phyloP scores from a whole-genome alignment of 2,113 vertebrate species.

The Misgurnus mizolepis region DNA sequence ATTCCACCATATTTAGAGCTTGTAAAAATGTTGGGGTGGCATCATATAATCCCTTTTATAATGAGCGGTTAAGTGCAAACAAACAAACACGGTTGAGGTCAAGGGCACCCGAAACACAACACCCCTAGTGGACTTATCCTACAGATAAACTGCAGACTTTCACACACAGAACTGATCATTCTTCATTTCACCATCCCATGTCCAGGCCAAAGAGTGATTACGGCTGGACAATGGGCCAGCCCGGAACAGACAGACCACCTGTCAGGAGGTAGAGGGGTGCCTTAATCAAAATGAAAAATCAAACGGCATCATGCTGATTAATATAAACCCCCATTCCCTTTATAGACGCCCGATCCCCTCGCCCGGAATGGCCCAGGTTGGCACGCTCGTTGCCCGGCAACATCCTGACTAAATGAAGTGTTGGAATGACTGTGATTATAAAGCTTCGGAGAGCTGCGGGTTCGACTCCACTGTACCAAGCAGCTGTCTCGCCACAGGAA shows the following conservation, averaged over 20 bases:
- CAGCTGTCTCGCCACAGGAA: constrained; percentile 35
- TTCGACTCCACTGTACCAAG: constrained; percentile 58
- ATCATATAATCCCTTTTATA: constrained; percentile 52
- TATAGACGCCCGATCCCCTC: constrained; percentile 51
- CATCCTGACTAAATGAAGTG: constrained; percentile 62
- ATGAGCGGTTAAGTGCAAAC: constrained; percentile 53
- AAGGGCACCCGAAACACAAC: constrained; percentile 39
- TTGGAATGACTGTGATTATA: constrained; percentile 68
- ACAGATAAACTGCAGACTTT: constrained; percentile 42
- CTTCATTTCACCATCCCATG: constrained; percentile 62
- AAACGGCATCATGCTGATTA: constrained; percentile 70
- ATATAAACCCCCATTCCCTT: constrained; percentile 68
- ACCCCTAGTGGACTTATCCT: constrained; percentile 36
- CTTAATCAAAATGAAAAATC: constrained; percentile 66
- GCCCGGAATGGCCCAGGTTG: constrained; percentile 51
- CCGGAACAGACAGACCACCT: constrained; percentile 66
- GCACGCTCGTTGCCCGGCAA: constrained; percentile 71
- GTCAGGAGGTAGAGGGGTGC: constrained; percentile 60
- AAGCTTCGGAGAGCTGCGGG: constrained; percentile 61
- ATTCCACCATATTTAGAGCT: constrained; percentile 39
- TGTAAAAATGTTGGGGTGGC: constrained; percentile 40
- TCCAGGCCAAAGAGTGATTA: constrained; percentile 64
- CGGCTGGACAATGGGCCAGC: constrained; percentile 68
- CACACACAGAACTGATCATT: constrained; percentile 40
- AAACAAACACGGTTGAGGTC: constrained; percentile 52